Base-by-base conservation (phyloP, 2,888 invertebrate species). In the Chloroclystis v-ata region DNA sequence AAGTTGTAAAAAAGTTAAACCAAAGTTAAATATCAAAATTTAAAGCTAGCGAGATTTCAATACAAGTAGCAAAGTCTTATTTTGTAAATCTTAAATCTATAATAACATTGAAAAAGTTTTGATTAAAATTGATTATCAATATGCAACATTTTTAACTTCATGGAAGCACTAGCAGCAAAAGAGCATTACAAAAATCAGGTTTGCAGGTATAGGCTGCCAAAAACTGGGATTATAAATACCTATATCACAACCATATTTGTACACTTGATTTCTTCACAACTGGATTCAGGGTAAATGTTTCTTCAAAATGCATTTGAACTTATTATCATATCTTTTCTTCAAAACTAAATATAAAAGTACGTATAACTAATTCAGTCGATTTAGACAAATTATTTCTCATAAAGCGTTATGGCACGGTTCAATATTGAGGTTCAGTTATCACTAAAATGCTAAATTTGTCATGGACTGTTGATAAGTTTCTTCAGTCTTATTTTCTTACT, bases 1-100 rank as follows among this genome's bases (percentile, higher is more conserved):
- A 33, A 33, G 37, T 44, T 45, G 41, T 45, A 49, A 41, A 48
- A 43, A 32, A 11, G 39, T 42, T 20, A 40, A 44, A 44, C 30
- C 40, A 43, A 30, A 44, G 37, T 49, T 49, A 49, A 49, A 67
- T 60, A 61, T 57, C 52, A 65, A 62, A 66, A 70, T 69, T 80
- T 81, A 79, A 81, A 79, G 79, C 81, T 80, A 75, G 65, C 60
- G 62, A 74, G 69, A 78, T 73, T 78, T 75, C 64, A 59, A 54
- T 55, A 50, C 42, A 56, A 50, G 37, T 54, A 43, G 47, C 38
- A 49, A 47, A 58, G 45, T 52, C 52, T 55, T 57, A 53, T 37
- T 42, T 29, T 32, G 37, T 49, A 53, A 47, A 35, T 44, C 32
- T 32, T 40, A 52, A 37, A 37, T 48, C 37, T 49, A 57, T 25